Conservation (phyloP, 2,113 vertebrate species). For the Zeus faber region DNA sequence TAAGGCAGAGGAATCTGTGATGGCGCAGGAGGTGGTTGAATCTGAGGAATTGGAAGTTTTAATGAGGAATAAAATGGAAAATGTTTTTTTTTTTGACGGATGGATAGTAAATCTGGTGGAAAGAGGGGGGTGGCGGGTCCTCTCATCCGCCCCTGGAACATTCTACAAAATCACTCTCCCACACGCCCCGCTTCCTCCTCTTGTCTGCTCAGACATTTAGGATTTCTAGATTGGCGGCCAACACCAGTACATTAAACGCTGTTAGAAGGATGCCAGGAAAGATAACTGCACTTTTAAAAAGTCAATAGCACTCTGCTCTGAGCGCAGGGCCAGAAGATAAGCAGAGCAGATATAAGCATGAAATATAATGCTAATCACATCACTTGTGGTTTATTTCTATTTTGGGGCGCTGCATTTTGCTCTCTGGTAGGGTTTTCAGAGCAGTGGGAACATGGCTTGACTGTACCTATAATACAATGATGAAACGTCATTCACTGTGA, state of each 20-base stretch:
- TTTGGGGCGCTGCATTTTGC: constrained; percentile 13
- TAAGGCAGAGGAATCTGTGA: background rate
- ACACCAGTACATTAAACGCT: constrained; percentile 23
- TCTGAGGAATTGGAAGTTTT: background rate
- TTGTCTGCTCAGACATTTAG: constrained; percentile 2
- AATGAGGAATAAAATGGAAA: background rate
- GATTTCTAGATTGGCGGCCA: constrained; percentile 26
- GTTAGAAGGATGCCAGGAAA: constrained; percentile 32
- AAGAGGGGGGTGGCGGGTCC: background rate
- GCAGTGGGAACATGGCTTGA: background rate
- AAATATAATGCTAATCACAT: constrained; percentile 33
- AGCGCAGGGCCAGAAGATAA: constrained; percentile 15
- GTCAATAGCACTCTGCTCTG: constrained; percentile 58
- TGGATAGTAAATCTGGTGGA: background rate
- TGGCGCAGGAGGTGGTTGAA: background rate
- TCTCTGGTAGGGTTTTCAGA: background rate
- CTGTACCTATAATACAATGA: background rate
- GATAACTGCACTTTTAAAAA: constrained; percentile 48
- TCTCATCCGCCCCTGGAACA: background rate
- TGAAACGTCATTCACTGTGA: background rate
- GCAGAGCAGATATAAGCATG: constrained; percentile 20
- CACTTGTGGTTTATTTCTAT: constrained; percentile 13
- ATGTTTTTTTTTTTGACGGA: background rate
- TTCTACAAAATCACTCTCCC: constrained; percentile 4
- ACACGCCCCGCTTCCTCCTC: background rate